Evolutionary conservation across 2,797 vertebrate genomes (phyloP), one percentile per base, ranked within the genome.

Genomic region (Myotis findleyi): DNA sequence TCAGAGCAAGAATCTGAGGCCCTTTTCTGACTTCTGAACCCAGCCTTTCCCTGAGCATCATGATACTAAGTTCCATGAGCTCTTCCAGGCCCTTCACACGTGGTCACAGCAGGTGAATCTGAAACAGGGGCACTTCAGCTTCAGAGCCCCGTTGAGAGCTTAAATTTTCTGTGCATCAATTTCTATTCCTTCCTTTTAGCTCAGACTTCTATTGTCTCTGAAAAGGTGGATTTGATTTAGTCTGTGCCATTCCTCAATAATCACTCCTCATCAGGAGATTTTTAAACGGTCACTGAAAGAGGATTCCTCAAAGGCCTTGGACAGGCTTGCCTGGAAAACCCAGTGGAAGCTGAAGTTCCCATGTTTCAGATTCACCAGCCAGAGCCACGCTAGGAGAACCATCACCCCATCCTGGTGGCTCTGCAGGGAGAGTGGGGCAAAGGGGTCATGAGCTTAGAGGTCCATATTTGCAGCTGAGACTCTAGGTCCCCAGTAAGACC

Each of bases 351-450:
- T 30, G 27, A 62, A 62, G 59, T 13, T 2, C 6, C 12, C 25
- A 27, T 62, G 27, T 30, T 62, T 62, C 59, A 62, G 25, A 62
- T 30, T 30, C 59, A 1, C 14, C 10, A 27, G 36, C 27, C 51
- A 13, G 17, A 90, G 14, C 14, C 57, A 25, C 2, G 1, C 7
- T 9, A 23, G 7, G 20, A 44, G 41, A 23, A 33, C 30, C 41
- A 4, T 23, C 21, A 0, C 7, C 23, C 4, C 7, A 0, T 13
- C 11, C 20, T 13, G 3, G 0, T 0, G 4, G 3, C 38, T 36
- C 36, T 7, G 14, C 9, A 10, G n/a, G 13, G 20, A n/a, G 3
- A 49, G 17, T 21, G 2, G 6, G 16, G 20, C 4, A 2, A 25
- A 2, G 2, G 38, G 27, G 5, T 20, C 21, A 2, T 5, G 21